Evolutionary conservation across 2,113 vertebrate species (phyloP).

Genomic region (human (Homo sapiens)): GRCh38 chr5:72189001-72189500

Average conservation of each 20-base stretch:
- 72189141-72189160: constrained; percentile 32
- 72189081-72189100: constrained; percentile 29
- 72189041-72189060: not conserved
- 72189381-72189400: not conserved
- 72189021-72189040: not conserved
- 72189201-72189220: constrained; percentile 6
- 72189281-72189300: not conserved
- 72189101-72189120: not conserved
- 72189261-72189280: not conserved
- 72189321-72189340: constrained; percentile 14
- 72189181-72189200: not conserved
- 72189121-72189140: not conserved
- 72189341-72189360: not conserved
- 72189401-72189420: not conserved
- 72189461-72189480: not conserved
- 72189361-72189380: constrained; percentile 4
- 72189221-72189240: not conserved
- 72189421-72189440: not conserved
- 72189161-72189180: not conserved
- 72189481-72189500: not conserved
- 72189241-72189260: not conserved
- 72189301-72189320: constrained; percentile 11
- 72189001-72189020: not conserved
- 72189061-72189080: not conserved
- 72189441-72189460: not conserved